These are phyloP conservation scores for Teleopsis dalmanni DNA, from an alignment of 1,140 invertebrate species.

Conservation along the genomic window DNA sequence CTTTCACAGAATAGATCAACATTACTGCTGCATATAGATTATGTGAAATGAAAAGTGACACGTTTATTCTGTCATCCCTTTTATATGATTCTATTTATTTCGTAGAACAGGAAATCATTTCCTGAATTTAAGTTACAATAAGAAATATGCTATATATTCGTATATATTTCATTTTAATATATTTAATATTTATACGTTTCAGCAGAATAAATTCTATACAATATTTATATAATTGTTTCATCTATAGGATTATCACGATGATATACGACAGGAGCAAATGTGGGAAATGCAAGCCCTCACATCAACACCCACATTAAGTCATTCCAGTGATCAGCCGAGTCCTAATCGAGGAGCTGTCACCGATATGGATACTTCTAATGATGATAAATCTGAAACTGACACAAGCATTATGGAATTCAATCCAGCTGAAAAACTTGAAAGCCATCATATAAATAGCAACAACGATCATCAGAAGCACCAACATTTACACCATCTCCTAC, in stretches of 20 bases:
- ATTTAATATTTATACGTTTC: no score
- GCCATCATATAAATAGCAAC: slow-evolving; percentile 27
- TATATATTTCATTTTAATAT: no score
- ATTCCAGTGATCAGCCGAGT: slow-evolving; percentile 36
- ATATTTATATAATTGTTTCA: neutral
- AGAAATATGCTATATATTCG: no score
- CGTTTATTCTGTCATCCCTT: no score
- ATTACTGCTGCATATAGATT: no score
- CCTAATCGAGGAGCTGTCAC: slow-evolving; percentile 32
- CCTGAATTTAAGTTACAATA: no score
- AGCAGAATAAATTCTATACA: no score
- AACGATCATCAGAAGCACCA: slow-evolving; percentile 17
- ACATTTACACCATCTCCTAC: slow-evolving; percentile 13
- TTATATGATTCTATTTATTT: no score
- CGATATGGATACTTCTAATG: slow-evolving; percentile 42
- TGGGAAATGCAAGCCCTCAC: slow-evolving; percentile 72
- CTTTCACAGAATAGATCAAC: no score
- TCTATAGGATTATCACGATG: slow-evolving; percentile 71
- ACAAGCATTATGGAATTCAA: slow-evolving; percentile 39
- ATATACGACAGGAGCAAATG: slow-evolving; percentile 77
- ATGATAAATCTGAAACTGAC: slow-evolving; percentile 38
- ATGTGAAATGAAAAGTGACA: no score
- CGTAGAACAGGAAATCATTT: no score
- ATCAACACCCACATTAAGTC: slow-evolving; percentile 38
- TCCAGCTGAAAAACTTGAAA: slow-evolving; percentile 32